These are phyloP conservation scores for Edolisoma coerulescens DNA, from an alignment of 2,113 vertebrate species.

Conservation along the genomic window DNA sequence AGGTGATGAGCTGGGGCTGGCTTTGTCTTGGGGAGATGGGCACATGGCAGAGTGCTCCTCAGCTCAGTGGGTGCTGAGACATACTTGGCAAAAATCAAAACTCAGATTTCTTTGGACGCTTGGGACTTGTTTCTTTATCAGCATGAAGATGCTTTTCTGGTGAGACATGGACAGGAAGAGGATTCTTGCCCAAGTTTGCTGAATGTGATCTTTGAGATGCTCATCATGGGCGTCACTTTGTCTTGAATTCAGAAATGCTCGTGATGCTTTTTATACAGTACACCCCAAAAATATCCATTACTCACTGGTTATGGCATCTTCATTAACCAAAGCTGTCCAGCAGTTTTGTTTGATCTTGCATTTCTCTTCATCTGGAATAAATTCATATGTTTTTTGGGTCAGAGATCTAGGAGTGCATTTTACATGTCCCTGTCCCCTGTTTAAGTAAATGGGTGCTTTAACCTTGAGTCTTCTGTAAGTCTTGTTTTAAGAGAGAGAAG, in stretches of 20 bases:
- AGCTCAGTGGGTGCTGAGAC: neutral
- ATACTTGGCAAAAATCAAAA: neutral
- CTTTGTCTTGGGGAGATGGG: neutral
- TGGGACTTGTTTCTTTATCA: neutral
- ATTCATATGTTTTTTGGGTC: neutral
- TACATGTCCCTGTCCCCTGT: neutral
- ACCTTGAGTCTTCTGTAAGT: neutral
- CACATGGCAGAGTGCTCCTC: neutral
- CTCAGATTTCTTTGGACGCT: neutral
- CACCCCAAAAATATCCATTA: neutral
- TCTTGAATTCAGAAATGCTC: neutral
- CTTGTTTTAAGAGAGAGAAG: neutral
- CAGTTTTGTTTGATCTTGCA: neutral
- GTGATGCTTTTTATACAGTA: neutral
- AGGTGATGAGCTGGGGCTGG: neutral
- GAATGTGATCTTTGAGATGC: neutral
- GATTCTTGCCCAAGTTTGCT: neutral
- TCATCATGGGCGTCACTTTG: accelerated
- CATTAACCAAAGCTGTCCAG: neutral
- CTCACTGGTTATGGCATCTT: neutral
- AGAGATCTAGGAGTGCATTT: neutral
- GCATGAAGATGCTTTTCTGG: neutral
- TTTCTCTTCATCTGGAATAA: neutral
- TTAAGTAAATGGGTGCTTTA: neutral
- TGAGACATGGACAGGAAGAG: neutral